Evolutionary conservation across 2,113 vertebrate genomes (phyloP).

Genomic region (Eolophus roseicapilla): DNA sequence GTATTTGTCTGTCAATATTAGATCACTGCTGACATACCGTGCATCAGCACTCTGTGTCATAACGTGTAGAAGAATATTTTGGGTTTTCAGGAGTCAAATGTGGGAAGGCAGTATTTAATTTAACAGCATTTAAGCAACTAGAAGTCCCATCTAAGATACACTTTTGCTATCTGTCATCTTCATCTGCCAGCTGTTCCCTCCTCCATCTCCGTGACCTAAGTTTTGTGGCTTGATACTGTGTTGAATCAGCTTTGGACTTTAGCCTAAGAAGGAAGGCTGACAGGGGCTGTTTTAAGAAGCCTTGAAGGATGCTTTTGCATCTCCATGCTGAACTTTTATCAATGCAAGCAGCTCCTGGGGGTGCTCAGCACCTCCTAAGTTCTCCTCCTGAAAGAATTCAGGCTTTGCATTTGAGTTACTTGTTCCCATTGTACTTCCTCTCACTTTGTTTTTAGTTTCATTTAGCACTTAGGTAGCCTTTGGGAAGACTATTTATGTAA

Average conservation of each 20-base stretch:
- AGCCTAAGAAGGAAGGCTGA: background rate
- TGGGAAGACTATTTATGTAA: background rate
- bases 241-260: background rate
- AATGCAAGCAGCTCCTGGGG: background rate
- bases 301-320: slow-evolving; percentile 1
- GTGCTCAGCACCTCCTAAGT: background rate
- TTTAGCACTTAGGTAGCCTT: background rate
- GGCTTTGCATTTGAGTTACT: background rate
- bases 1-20: slow-evolving; percentile 55
- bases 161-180: background rate
- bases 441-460: background rate
- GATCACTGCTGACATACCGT: background rate
- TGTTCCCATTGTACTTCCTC: background rate
- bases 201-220: background rate
- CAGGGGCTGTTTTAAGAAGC: background rate
- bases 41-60: background rate
- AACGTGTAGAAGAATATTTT: background rate
- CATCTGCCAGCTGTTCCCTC: slow-evolving; percentile 22
- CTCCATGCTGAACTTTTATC: background rate
- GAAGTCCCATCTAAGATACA: background rate
- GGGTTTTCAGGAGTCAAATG: background rate
- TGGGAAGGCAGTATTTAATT: background rate
- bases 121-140: background rate
- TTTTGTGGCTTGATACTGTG: background rate
- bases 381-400: background rate